Evolutionary conservation across 2,888 invertebrate genomes (phyloP).

Genomic region (Sipunculus nudus): DNA sequence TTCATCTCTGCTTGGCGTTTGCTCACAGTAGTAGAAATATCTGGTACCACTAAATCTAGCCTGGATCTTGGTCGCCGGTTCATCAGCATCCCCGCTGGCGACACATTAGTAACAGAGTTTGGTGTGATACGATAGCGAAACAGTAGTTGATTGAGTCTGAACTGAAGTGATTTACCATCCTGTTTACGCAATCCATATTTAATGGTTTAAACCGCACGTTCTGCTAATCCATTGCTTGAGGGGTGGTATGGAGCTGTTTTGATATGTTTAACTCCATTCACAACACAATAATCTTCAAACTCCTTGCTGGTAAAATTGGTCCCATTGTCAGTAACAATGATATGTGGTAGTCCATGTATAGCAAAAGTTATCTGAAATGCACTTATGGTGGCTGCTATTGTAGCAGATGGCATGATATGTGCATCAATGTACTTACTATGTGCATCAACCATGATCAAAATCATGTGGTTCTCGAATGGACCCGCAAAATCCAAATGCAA

Average conservation of each 20-base stretch:
- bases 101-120: no score
- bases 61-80: no score
- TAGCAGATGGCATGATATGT: constrained; percentile 27
- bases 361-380: constrained; percentile 31
- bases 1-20: no score
- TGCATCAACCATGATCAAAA: constrained; percentile 39
- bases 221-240: constrained; percentile 46
- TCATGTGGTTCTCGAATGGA: constrained; percentile 29
- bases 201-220: constrained; percentile 43
- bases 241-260: constrained; percentile 46
- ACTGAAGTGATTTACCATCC: no score
- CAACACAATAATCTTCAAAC: constrained; percentile 41
- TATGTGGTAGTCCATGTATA: constrained; percentile 40
- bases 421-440: constrained; percentile 66
- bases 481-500: constrained; percentile 44
- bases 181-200: no score
- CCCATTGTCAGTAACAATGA: constrained; percentile 52
- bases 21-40: no score
- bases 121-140: no score
- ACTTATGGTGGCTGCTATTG: constrained; percentile 29
- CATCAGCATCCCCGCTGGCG: no score
- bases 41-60: no score
- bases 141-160: no score
- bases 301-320: constrained; percentile 42
- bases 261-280: constrained; percentile 40